Conservation (phyloP, 2,888 invertebrate genomes). For the Brachypalpus laphriformis region DNA sequence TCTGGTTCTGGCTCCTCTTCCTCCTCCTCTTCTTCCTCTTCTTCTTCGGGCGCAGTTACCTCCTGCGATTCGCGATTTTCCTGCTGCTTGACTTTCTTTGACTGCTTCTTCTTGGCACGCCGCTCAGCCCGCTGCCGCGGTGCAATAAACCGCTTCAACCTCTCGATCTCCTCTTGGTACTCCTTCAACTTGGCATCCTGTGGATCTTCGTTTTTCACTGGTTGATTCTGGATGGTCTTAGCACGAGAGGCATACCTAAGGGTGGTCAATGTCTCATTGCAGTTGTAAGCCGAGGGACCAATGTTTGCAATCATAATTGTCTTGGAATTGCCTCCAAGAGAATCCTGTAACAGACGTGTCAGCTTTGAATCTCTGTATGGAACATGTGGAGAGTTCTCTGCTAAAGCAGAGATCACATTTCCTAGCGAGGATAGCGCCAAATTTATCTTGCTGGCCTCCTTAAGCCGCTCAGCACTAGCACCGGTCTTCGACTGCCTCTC, state of each 20-base stretch:
- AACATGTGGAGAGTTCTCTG: conserved; percentile 96
- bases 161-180: conserved; percentile 96
- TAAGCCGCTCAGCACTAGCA: conserved; percentile 95
- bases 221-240: conserved; percentile 99
- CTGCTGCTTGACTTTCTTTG: conserved; percentile 79
- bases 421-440: conserved; percentile 98
- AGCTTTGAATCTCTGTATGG: conserved; percentile 99
- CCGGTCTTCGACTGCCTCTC: conserved; percentile 98
- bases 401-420: conserved; percentile 98
- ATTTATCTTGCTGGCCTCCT: conserved; percentile 99
- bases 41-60: conserved; percentile 74
- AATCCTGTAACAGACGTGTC: conserved; percentile 97
- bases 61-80: conserved; percentile 79
- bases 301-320: conserved; percentile 99
- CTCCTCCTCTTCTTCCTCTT: conserved; percentile 81
- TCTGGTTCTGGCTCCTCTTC: conserved; percentile 80
- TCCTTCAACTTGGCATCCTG: conserved; percentile 98
- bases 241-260: conserved; percentile 97
- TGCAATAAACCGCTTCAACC: conserved; percentile 84
- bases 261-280: conserved; percentile 98
- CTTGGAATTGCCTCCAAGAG: conserved; percentile 98
- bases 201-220: conserved; percentile 99
- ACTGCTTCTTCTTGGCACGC: conserved; percentile 78
- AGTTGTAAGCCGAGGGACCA: conserved; percentile 98
- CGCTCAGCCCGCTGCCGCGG: conserved; percentile 82